Percentiles rank a stretch among this genome's conserved stretches.
phyloP scores from a whole-genome alignment of 2,113 vertebrate species.

The Cololabis saira region DNA sequence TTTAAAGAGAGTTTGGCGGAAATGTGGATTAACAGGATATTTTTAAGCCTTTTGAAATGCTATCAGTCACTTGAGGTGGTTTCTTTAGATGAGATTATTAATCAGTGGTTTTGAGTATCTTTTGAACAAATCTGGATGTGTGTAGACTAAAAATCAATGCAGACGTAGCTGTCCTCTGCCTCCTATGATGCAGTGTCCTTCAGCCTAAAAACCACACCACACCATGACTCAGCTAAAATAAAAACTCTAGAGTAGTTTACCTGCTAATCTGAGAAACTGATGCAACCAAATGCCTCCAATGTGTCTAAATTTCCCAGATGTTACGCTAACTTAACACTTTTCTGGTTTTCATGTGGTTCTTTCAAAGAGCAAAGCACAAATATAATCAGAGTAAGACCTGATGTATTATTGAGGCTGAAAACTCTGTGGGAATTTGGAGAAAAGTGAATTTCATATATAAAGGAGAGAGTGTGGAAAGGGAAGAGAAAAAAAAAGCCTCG shows the following conservation, averaged over 20 bases:
- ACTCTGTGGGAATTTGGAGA: conserved; percentile 48
- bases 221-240: conserved; percentile 56
- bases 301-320: conserved; percentile 19
- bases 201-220: conserved; percentile 48
- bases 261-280: conserved; percentile 24
- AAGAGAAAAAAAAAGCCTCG: conserved; percentile 14
- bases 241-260: conserved; percentile 27
- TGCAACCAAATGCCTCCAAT: conserved; percentile 8
- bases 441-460: conserved; percentile 61
- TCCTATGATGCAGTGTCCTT: conserved; percentile 72
- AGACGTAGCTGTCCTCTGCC: conserved; percentile 55
- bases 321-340: conserved; percentile 17
- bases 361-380: conserved; percentile 26
- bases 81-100: too few relatives aligned
- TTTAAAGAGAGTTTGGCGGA: too few relatives aligned
- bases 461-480: conserved; percentile 14
- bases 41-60: too few relatives aligned
- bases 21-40: too few relatives aligned
- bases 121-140: conserved; percentile 1
- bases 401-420: conserved; percentile 37
- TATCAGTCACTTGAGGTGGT: too few relatives aligned
- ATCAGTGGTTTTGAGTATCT: not conserved
- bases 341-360: conserved; percentile 9
- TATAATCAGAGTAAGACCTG: conserved; percentile 22
- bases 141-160: conserved; percentile 34